phyloP scores from a whole-genome alignment of 2,888 invertebrate genomes.

The Aporophyla nigra region DNA sequence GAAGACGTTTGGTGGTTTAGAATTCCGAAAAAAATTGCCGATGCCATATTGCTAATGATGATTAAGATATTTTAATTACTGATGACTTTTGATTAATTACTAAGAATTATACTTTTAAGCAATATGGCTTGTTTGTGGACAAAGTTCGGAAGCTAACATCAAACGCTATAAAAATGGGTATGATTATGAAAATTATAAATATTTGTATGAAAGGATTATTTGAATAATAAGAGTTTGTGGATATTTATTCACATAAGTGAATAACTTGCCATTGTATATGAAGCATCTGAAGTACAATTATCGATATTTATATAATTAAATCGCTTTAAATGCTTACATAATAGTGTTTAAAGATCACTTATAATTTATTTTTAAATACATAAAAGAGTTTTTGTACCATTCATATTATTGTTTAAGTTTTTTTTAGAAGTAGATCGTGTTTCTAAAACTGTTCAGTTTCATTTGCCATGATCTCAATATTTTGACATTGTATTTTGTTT shows the following conservation, averaged over 20 bases:
- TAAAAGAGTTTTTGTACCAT: slow-evolving; percentile 56
- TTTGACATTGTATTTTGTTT: slow-evolving; percentile 54
- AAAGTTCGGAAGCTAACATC: slow-evolving; percentile 16
- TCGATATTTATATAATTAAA: slow-evolving; percentile 59
- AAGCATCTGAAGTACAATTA: slow-evolving; percentile 83
- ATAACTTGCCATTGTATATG: slow-evolving; percentile 70
- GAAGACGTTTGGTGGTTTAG: slow-evolving; percentile 13
- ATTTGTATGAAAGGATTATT: slow-evolving; percentile 46
- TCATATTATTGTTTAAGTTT: slow-evolving; percentile 47
- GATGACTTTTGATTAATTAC: neutral
- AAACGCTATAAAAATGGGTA: slow-evolving; percentile 20
- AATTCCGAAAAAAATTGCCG: slow-evolving; percentile 14
- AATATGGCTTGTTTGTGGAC: neutral
- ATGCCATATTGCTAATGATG: neutral
- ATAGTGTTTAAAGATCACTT: slow-evolving; percentile 42
- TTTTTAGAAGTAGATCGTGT: slow-evolving; percentile 46
- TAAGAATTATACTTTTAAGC: neutral
- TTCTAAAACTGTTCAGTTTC: slow-evolving; percentile 59
- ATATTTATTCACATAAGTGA: slow-evolving; percentile 68
- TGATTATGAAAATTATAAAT: slow-evolving; percentile 39
- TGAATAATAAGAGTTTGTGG: slow-evolving; percentile 58
- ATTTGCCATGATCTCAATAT: slow-evolving; percentile 69
- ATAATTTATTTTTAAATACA: slow-evolving; percentile 57
- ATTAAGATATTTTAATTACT: neutral
- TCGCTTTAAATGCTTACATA: slow-evolving; percentile 56